These are phyloP conservation scores for Uria aalge DNA, from an alignment of 2,113 vertebrate species.

Conservation along the genomic window DNA sequence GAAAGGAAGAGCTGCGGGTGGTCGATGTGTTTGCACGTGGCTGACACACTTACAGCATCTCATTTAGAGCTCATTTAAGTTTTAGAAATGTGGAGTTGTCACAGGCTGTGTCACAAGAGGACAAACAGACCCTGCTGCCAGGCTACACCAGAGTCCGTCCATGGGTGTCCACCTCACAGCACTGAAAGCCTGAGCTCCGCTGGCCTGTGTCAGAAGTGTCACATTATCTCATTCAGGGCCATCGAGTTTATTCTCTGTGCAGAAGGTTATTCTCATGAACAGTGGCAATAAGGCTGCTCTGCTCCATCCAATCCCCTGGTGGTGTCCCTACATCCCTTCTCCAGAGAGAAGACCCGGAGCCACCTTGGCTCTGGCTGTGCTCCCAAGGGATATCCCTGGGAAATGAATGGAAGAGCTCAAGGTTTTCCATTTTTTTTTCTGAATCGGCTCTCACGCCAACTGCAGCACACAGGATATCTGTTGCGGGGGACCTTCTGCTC, in stretches of 20 bases:
- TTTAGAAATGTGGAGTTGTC: neutral
- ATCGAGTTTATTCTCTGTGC: neutral
- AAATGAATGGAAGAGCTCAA: neutral
- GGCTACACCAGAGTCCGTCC: neutral
- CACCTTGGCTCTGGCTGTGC: rapidly evolving
- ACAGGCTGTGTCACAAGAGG: neutral
- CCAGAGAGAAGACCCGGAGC: neutral
- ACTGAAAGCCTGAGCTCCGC: neutral
- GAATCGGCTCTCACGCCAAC: neutral
- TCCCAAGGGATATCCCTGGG: neutral
- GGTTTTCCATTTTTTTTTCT: neutral
- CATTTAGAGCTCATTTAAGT: rapidly evolving
- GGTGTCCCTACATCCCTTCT: neutral
- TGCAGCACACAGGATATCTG: neutral
- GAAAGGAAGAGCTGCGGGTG: neutral
- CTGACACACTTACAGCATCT: neutral
- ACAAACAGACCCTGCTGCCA: neutral
- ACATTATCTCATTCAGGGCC: neutral
- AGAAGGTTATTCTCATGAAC: neutral
- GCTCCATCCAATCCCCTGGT: neutral
- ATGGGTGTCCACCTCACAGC: neutral
- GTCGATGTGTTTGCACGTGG: rapidly evolving
- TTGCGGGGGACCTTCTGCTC: neutral
- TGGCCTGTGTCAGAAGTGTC: neutral
- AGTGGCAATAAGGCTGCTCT: neutral